A percentile compares a stretch with the other conserved stretches of the same genome.
Conservation (phyloP, 1,140 invertebrate genomes). For the Trichoplusia ni region DNA sequence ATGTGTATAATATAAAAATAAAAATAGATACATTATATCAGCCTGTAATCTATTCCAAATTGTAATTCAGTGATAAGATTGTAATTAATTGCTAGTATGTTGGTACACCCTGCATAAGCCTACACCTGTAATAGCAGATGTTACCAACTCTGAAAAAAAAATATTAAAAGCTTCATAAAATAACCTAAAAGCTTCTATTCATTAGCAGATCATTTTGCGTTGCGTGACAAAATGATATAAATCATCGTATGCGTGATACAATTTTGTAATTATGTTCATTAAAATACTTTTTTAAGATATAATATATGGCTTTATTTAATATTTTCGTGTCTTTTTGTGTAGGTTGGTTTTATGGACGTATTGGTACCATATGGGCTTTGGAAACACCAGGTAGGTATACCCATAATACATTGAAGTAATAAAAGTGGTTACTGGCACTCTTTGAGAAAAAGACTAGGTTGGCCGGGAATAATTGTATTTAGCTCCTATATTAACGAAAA, state of each 20-base stretch:
- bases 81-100: background rate
- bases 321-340: slow-evolving; percentile 12
- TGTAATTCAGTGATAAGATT: background rate
- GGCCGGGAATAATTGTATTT: too few relatives aligned
- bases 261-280: slow-evolving; percentile 37
- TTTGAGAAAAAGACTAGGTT: too few relatives aligned
- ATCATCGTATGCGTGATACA: slow-evolving; percentile 39
- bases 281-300: slow-evolving; percentile 28
- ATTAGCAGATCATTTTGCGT: slow-evolving; percentile 50
- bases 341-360: background rate
- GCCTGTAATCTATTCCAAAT: too few relatives aligned
- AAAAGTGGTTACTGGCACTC: too few relatives aligned
- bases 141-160: background rate
- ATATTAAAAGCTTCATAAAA: slow-evolving; percentile 20
- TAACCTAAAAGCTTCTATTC: slow-evolving; percentile 38
- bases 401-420: too few relatives aligned
- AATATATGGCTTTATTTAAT: slow-evolving; percentile 45
- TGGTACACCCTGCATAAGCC: background rate
- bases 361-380: too few relatives aligned
- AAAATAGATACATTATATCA: too few relatives aligned
- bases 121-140: slow-evolving; percentile 7
- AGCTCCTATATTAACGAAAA: too few relatives aligned
- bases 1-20: too few relatives aligned
- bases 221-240: slow-evolving; percentile 41
- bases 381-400: too few relatives aligned